A percentile compares a stretch with the other conserved stretches of the same genome.
Conservation (phyloP, 2,888 invertebrate species). For the Gortyna flavago region DNA sequence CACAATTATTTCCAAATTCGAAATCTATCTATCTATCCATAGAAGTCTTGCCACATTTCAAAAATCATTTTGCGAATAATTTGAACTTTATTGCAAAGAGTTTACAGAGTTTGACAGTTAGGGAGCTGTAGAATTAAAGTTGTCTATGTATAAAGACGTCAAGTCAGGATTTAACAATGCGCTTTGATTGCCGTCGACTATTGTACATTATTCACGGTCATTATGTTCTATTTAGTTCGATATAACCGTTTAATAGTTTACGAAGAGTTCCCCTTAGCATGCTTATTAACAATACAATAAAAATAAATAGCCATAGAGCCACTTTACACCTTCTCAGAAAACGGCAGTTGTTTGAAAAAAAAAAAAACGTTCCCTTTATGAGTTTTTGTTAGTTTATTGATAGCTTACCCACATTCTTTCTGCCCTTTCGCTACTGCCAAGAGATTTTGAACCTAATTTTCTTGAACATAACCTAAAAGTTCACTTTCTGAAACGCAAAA, state of each 20-base stretch:
- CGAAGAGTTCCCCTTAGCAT: conserved; percentile 85
- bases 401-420: conserved; percentile 63
- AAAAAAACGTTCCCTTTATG: conserved; percentile 74
- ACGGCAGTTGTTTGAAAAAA: conserved; percentile 83
- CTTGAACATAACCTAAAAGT: conserved; percentile 16
- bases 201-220: conserved; percentile 88
- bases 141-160: conserved; percentile 84
- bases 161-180: conserved; percentile 85
- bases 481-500: conserved; percentile 38
- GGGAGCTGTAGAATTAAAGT: conserved; percentile 65
- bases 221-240: conserved; percentile 90
- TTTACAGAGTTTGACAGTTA: conserved; percentile 43
- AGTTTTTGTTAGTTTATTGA: conserved; percentile 78
- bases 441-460: conserved; percentile 63
- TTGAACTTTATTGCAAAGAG: conserved; percentile 41
- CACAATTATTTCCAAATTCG: conserved; percentile 77
- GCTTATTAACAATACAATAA: conserved; percentile 90
- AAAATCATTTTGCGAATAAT: conserved; percentile 3
- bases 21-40: conserved; percentile 71
- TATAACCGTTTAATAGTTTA: conserved; percentile 90
- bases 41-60: conserved; percentile 22
- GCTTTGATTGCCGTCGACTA: conserved; percentile 84
- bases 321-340: conserved; percentile 90
- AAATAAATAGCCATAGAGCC: conserved; percentile 89
- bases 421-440: conserved; percentile 10